phyloP scores from a whole-genome alignment of 2,797 vertebrate species.

The Neopelma chrysocephalum region DNA sequence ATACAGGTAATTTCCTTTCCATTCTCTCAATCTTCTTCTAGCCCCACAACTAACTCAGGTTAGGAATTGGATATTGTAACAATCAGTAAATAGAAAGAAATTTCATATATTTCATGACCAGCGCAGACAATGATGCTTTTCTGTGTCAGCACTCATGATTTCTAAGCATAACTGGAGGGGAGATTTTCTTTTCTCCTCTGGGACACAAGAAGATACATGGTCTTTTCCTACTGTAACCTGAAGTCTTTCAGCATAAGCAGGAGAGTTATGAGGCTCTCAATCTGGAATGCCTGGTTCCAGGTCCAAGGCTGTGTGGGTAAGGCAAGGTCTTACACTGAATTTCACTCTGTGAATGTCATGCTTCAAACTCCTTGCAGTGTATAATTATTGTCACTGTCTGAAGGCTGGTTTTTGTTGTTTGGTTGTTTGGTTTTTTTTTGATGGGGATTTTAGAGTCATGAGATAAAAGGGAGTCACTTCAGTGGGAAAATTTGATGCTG shows the following conservation, averaged over 20 bases:
- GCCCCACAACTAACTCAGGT: background rate
- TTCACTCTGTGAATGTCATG: background rate
- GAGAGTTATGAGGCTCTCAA: background rate
- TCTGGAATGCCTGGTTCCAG: background rate
- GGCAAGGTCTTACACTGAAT: background rate
- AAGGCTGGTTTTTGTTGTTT: background rate
- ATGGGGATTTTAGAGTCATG: background rate
- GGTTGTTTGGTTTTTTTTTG: background rate
- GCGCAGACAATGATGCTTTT: background rate
- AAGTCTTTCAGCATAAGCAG: background rate
- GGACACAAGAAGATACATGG: background rate
- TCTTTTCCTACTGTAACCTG: background rate
- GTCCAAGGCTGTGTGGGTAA: background rate
- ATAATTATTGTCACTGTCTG: background rate
- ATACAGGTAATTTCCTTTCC: conserved; percentile 63
- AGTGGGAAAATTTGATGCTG: background rate
- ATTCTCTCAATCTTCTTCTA: background rate
- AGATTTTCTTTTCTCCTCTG: background rate
- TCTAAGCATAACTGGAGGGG: background rate
- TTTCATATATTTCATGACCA: background rate
- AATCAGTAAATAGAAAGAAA: background rate
- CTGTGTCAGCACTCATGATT: background rate
- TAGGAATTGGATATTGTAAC: background rate
- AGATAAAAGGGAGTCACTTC: background rate
- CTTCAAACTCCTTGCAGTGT: background rate